Evolutionary conservation across 1,140 invertebrate species (phyloP).

Genomic region (Bombyx mori): ASM3026992v2 NC_085123.1:10747001-10747500

Average conservation of each 20-base stretch:
- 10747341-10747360: not conserved
- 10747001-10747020: slow-evolving; percentile 31
- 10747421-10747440: slow-evolving; percentile 77
- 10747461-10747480: too few relatives aligned
- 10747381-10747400: slow-evolving; percentile 48
- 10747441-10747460: slow-evolving; percentile 24
- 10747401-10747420: slow-evolving; percentile 81
- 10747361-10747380: slow-evolving; percentile 1
- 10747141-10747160: slow-evolving; percentile 42
- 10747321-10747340: not conserved
- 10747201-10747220: slow-evolving; percentile 32
- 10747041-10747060: slow-evolving; percentile 29
- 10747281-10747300: not conserved
- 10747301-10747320: not conserved
- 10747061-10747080: slow-evolving; percentile 25
- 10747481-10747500: too few relatives aligned
- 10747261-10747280: not conserved
- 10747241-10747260: not conserved
- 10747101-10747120: slow-evolving; percentile 36
- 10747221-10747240: not conserved
- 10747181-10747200: slow-evolving; percentile 32
- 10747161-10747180: slow-evolving; percentile 39
- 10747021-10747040: slow-evolving; percentile 27
- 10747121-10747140: slow-evolving; percentile 34
- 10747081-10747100: slow-evolving; percentile 23